Base-by-base conservation (phyloP, 1,140 invertebrate genomes). In the Drosophila athabasca region DNA sequence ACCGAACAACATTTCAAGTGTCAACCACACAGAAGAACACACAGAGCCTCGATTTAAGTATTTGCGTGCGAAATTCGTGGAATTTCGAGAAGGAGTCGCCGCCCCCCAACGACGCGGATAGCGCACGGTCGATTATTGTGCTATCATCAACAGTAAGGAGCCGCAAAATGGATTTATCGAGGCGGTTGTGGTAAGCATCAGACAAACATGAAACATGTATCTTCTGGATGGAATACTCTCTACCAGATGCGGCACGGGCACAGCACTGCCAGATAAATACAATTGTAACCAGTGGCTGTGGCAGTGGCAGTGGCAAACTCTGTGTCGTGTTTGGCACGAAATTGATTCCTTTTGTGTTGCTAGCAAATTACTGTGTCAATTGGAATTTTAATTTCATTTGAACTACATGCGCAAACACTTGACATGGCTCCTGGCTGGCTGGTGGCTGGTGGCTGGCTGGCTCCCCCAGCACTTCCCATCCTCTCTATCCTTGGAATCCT, bases 151-250 rank as follows among this genome's bases (percentile, higher is more conserved):
- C 41, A 54, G 31, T 54, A 76, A 74, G 57, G 72, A 88, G 72
- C 76, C 60, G 54, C 85, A 83, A 88, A 88, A 91, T 91, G 90
- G 90, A 91, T 91, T 91, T 91, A 91, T 91, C 90, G 67, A 84
- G 90, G 90, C 90, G 90, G 79, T 90, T 90, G 79, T 84, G 90
- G 90, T 91, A 91, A 91, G 90, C 79, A 90, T 88, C 74, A 62
- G 70, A 89, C 83, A 88, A 83, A 88, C 76, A 88, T 88, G 64
- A 79, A 72, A 72, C 55, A 55, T 48, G 22, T 29, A 59, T 48
- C 41, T 11, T 48, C 15, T 46, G 54, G 64, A 76, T 76, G 66
- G 69, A 76, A 31, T 31, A 31, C 31, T 31, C 31, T 31, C 31
- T 31, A 9, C 22, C 58, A 51, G 61, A 43, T 62, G 53, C 61